Evolutionary conservation across 2,888 invertebrate genomes (phyloP).

Genomic region (Baronia brevicornis): DNA sequence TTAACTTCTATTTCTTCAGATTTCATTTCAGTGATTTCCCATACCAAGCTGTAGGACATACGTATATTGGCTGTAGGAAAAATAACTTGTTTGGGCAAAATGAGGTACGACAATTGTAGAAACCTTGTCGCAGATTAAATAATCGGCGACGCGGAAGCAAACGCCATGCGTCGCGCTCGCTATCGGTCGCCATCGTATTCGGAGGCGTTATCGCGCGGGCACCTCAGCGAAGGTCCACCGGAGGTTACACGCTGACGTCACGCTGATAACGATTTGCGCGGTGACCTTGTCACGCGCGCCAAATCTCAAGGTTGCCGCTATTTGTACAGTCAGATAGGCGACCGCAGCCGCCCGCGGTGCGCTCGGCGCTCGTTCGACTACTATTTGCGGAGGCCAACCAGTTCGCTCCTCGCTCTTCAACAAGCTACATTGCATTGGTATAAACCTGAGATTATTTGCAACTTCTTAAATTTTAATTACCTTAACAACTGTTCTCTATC

Average conservation of each 20-base stretch:
- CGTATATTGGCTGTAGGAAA: conserved; percentile 4
- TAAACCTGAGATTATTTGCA: conserved; percentile 7
- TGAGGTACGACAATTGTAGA: background rate
- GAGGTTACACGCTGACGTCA: conserved; percentile 71
- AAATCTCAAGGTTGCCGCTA: conserved; percentile 71
- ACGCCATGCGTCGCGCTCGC: conserved; percentile 21
- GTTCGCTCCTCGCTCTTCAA: conserved; percentile 30
- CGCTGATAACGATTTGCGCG: conserved; percentile 73
- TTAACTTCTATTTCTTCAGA: no score
- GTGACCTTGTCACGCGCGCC: conserved; percentile 72
- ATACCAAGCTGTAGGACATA: no score
- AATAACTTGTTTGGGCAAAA: background rate
- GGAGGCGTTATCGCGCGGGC: conserved; percentile 60
- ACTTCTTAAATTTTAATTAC: conserved; percentile 17
- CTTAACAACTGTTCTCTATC: no score
- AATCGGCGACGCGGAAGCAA: conserved; percentile 21
- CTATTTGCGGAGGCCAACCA: conserved; percentile 54
- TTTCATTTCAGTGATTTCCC: no score
- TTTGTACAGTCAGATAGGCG: conserved; percentile 68
- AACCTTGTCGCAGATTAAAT: conserved; percentile 4
- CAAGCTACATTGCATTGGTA: conserved; percentile 6
- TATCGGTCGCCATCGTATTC: conserved; percentile 66
- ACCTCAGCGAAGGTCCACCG: conserved; percentile 56
- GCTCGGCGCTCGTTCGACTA: conserved; percentile 41
- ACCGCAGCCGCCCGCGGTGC: conserved; percentile 26